Evolutionary conservation across 2,797 vertebrate genomes (phyloP).

Genomic region (Anableps anableps): DNA sequence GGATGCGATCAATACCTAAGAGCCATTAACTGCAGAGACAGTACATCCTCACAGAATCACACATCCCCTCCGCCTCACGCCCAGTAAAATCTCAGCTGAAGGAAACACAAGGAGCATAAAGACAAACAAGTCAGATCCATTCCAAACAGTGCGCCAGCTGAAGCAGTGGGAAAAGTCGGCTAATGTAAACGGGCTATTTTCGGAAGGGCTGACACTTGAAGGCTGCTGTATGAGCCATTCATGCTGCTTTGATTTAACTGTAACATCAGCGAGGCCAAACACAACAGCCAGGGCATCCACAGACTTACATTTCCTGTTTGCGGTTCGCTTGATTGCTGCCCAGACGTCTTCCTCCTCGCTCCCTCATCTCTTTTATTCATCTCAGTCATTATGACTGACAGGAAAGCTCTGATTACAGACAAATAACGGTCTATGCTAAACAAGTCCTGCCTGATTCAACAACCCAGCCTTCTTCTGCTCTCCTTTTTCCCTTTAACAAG

Average conservation of each 20-base stretch:
- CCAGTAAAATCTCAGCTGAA: conserved; percentile 39
- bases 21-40: conserved; percentile 74
- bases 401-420: conserved; percentile 74
- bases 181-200: conserved; percentile 75
- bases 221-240: conserved; percentile 62
- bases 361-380: conserved; percentile 47
- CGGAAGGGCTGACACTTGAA: conserved; percentile 55
- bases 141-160: conserved; percentile 60
- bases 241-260: conserved; percentile 67
- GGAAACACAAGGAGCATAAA: conserved; percentile 50
- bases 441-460: conserved; percentile 59
- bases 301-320: conserved; percentile 77
- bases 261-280: conserved; percentile 56
- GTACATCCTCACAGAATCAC: conserved; percentile 41
- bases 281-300: conserved; percentile 72
- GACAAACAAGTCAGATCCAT: conserved; percentile 62
- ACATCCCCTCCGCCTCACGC: conserved; percentile 46
- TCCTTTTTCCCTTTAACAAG: conserved; percentile 47
- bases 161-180: conserved; percentile 66
- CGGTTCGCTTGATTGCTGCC: conserved; percentile 71
- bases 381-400: conserved; percentile 63
- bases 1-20: conserved; percentile 77
- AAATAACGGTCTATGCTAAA: conserved; percentile 67
- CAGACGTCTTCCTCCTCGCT: conserved; percentile 70
- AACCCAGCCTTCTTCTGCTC: conserved; percentile 24